Evolutionary conservation across 2,888 invertebrate species (phyloP).

Genomic region (Tholera decimalis): DNA sequence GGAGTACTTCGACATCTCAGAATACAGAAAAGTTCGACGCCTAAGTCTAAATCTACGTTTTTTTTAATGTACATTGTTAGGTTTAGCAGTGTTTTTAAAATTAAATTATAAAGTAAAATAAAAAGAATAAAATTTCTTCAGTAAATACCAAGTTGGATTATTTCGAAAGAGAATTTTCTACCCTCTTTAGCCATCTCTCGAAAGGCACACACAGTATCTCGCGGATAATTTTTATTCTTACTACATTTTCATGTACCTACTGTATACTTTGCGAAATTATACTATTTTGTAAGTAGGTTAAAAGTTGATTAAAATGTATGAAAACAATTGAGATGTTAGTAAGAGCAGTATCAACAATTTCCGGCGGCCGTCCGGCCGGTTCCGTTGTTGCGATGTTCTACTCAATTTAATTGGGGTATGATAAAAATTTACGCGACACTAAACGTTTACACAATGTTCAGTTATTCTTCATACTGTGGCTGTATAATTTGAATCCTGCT

Average conservation of each 20-base stretch:
- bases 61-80: no score
- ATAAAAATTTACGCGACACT: constrained; percentile 31
- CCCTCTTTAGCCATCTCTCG: neutral
- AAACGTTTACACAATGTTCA: neutral
- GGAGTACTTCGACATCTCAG: no score
- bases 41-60: no score
- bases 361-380: constrained; percentile 33
- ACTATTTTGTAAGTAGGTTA: constrained; percentile 13
- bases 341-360: constrained; percentile 49
- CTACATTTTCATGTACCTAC: neutral
- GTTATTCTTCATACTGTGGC: neutral
- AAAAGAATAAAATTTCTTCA: no score
- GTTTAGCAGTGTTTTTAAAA: no score
- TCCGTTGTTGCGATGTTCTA: constrained; percentile 55
- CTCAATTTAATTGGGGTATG: constrained; percentile 40
- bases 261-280: neutral
- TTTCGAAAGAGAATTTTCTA: neutral
- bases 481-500: no score
- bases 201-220: neutral
- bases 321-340: constrained; percentile 37
- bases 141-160: no score
- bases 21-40: no score
- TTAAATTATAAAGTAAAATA: no score
- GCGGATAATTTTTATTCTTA: no score
- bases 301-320: constrained; percentile 30